These are phyloP conservation scores for Sapayoa aenigma DNA, from an alignment of 2,113 vertebrate species.

Conservation along the genomic window DNA sequence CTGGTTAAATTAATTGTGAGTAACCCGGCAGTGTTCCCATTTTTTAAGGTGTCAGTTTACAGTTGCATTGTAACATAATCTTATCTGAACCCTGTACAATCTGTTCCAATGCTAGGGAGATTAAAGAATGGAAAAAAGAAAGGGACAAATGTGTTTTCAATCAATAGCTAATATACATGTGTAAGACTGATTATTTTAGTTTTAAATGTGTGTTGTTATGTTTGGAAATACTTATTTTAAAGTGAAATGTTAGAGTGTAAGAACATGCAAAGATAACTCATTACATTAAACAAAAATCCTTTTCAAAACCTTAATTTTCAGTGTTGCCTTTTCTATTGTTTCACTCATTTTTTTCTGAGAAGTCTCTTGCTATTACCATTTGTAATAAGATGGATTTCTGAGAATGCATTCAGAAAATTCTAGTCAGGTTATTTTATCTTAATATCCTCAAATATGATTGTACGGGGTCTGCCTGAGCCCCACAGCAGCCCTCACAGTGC, in stretches of 20 bases:
- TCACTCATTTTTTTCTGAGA: not conserved
- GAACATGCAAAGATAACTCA: not conserved
- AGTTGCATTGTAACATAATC: conserved; percentile 10
- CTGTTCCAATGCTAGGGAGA: conserved; percentile 22
- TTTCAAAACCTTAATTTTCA: not conserved
- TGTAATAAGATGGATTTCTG: not conserved
- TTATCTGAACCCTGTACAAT: not conserved
- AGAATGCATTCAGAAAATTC: not conserved
- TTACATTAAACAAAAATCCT: not conserved
- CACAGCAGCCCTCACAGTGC: too few species aligned
- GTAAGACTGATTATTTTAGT: not conserved
- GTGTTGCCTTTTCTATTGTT: not conserved
- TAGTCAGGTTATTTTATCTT: not conserved
- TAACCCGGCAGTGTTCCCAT: conserved; percentile 2
- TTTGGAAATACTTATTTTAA: not conserved
- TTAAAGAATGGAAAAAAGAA: not conserved
- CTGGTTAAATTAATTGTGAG: conserved; percentile 11
- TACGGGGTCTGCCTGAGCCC: too few species aligned
- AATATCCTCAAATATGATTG: not conserved
- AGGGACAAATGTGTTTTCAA: not conserved
- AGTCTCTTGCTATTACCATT: not conserved
- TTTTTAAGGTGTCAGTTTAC: conserved; percentile 40
- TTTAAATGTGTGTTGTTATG: not conserved
- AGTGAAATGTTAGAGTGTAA: not conserved
- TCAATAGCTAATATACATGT: not conserved